phyloP scores from a whole-genome alignment of 2,113 vertebrate genomes.

The Thunnus maccoyii region DNA sequence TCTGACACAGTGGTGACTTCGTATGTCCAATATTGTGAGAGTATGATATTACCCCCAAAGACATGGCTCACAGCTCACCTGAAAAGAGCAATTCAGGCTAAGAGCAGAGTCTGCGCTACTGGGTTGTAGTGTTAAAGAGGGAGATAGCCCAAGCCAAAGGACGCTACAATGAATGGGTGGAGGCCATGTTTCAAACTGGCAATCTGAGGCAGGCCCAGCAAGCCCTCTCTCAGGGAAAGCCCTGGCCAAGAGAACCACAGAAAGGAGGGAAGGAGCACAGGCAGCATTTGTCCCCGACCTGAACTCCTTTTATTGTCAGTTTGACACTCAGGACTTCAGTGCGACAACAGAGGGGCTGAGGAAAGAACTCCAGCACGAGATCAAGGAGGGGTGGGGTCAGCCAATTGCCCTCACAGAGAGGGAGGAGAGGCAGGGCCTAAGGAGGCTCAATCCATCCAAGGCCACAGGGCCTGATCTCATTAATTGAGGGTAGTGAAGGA shows the following conservation, averaged over 20 bases:
- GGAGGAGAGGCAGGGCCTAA: not conserved
- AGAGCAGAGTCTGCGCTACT: not conserved
- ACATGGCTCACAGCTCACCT: not conserved
- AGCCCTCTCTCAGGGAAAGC: not conserved
- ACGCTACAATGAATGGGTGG: not conserved
- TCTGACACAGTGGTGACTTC: not conserved
- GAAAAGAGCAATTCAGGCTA: not conserved
- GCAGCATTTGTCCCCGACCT: not conserved
- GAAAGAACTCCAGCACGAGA: not conserved
- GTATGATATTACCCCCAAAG: not conserved
- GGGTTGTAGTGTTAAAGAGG: not conserved
- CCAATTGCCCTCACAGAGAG: not conserved
- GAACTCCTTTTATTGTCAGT: not conserved
- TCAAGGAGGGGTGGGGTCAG: constrained; percentile 5
- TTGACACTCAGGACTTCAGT: not conserved
- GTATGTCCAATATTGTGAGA: not conserved
- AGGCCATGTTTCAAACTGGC: not conserved
- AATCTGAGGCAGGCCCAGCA: not conserved
- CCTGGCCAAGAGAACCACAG: not conserved
- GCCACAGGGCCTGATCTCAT: not conserved
- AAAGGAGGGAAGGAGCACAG: not conserved
- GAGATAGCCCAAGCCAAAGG: not conserved
- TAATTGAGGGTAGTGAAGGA: not conserved
- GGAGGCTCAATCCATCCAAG: constrained; percentile 10
- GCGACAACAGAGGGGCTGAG: not conserved